These are phyloP conservation scores for Notoglanidium macrostoma DNA, from an alignment of 2,797 vertebrate genomes.

Conservation along the genomic window DNA sequence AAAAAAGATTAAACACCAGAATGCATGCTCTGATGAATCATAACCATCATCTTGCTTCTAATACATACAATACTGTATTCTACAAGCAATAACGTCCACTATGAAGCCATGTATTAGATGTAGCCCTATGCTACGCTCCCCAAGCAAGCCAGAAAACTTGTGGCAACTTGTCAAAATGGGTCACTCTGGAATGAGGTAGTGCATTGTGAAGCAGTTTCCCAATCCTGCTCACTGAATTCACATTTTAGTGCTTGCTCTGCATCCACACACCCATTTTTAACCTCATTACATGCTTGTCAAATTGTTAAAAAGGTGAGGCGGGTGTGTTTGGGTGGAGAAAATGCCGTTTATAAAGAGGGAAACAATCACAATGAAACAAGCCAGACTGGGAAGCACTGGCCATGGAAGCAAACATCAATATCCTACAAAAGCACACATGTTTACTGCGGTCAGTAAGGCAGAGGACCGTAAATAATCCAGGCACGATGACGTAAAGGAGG, in stretches of 20 bases:
- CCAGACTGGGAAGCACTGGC: not conserved
- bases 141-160: conserved; percentile 22
- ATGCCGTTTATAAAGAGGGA: not conserved
- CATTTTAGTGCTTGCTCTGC: not conserved
- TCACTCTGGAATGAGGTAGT: conserved; percentile 17
- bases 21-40: not conserved
- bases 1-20: not conserved
- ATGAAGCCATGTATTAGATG: not conserved
- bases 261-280: not conserved
- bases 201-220: conserved; percentile 46
- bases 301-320: not conserved
- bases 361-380: not conserved
- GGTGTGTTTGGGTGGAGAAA: not conserved
- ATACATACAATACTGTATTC: not conserved
- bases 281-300: not conserved
- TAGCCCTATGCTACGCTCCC: not conserved
- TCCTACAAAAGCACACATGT: not conserved
- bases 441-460: not conserved
- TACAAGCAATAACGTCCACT: not conserved
- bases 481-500: conserved; percentile 65
- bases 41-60: not conserved
- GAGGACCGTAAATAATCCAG: conserved; percentile 45
- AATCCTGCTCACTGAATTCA: not conserved
- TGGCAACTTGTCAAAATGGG: conserved; percentile 19
- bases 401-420: not conserved